phyloP scores from a whole-genome alignment of 2,888 invertebrate genomes.

The Polia nebulosa region DNA sequence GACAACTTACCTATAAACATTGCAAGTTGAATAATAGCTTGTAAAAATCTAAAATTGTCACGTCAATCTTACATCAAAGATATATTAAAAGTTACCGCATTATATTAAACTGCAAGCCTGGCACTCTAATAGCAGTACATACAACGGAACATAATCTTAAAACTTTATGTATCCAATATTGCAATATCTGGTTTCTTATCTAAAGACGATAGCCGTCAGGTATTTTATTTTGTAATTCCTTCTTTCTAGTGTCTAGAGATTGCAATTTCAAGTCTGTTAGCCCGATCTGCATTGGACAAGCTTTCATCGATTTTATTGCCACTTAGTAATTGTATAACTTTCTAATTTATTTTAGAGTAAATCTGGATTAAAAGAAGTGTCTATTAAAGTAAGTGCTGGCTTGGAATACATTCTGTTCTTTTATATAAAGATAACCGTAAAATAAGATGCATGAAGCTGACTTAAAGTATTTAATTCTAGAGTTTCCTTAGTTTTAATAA shows the following conservation, averaged over 20 bases:
- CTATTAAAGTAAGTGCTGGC: background rate
- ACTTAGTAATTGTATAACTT: conserved; percentile 26
- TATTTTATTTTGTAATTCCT: conserved; percentile 43
- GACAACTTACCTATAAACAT: no score
- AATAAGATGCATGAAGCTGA: background rate
- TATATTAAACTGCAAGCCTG: background rate
- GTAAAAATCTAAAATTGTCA: no score
- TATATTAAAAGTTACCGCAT: no score
- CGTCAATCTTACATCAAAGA: no score
- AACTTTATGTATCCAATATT: conserved; percentile 24
- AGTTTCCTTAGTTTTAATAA: no score
- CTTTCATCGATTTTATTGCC: conserved; percentile 40
- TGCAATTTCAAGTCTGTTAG: conserved; percentile 51
- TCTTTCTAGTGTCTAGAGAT: conserved; percentile 49
- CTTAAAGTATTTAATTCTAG: background rate
- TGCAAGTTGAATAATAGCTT: no score
- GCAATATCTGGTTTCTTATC: conserved; percentile 28
- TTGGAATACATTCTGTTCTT: background rate
- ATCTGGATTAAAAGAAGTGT: conserved; percentile 8
- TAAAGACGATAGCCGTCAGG: conserved; percentile 18
- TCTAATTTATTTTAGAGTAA: conserved; percentile 14
- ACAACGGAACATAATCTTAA: conserved; percentile 5
- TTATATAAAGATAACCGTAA: background rate
- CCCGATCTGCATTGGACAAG: conserved; percentile 39
- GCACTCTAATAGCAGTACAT: background rate